Base-by-base conservation (phyloP, 2,797 vertebrate species). In the Adrianichthys oophorus region DNA sequence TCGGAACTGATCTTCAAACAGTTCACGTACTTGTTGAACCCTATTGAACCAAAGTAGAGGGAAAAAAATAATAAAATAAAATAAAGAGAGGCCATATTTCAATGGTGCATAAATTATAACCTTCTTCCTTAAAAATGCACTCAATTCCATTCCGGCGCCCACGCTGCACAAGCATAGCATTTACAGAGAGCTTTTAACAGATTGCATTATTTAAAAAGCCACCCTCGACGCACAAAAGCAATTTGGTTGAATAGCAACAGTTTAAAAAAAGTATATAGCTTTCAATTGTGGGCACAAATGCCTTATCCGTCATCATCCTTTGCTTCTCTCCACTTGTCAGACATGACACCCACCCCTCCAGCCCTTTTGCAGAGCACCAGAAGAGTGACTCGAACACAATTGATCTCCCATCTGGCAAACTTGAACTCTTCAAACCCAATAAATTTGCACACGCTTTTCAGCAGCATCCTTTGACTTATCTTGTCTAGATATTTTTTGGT, bases 121-220 rank as follows among this genome's bases (percentile, higher is more conserved):
- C 78, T 73, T 87, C 78, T 80, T 77, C 79, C 76, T 74, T 70
- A 79, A 85, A 87, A 85, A 86, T 53, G 84, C 81, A 82, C 85
- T 86, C 84, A 61, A 63, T 87, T 80, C 64, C 74, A 68, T 79
- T 74, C 64, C 69, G 79, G 86, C 85, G 86, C 85, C 83, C 76
- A 87, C 81, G 66, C 85, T 55, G 75, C 63, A 69, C 80, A 70
- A 78, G 82, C 87, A 54, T 41, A 83, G 82, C 84, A 81, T 91
- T 90, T 85, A 86, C 78, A 41, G 76, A 79, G 87, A 85, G 90
- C 89, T 90, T 90, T 91, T 91, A 89, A 89, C 85, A 76, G 80
- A 90, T 87, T 85, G 87, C 85, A 90, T 90, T 90, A 89, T 91
- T 90, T 90, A 91, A 91, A 92, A 91, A 89, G 83, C 83, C 85